phyloP scores from a whole-genome alignment of 2,797 vertebrate genomes.

The Taenioides sp. region DNA sequence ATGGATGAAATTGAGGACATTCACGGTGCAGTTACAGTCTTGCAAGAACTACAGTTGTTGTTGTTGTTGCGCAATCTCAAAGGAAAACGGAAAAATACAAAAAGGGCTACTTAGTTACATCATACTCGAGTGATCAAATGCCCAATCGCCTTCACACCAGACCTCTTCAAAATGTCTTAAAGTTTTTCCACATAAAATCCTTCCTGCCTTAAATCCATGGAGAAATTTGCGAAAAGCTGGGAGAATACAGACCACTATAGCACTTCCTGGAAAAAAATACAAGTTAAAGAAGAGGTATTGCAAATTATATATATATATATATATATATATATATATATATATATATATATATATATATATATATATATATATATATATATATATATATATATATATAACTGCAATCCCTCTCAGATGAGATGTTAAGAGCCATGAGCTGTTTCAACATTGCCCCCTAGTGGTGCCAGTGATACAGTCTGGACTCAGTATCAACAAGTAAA shows the following conservation, averaged over 20 bases:
- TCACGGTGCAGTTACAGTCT: slow-evolving; percentile 47
- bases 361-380: too few species aligned
- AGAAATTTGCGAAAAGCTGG: slow-evolving; percentile 48
- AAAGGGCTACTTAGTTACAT: slow-evolving; percentile 36
- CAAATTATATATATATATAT: slow-evolving; percentile 13
- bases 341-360: too few species aligned
- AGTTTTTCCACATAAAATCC: slow-evolving; percentile 38
- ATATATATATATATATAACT: slow-evolving; percentile 5
- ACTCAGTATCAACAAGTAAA: slow-evolving; percentile 18
- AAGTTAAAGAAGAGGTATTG: slow-evolving; percentile 53
- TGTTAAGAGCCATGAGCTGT: slow-evolving; percentile 12
- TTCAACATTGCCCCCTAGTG: slow-evolving; percentile 75
- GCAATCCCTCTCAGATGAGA: slow-evolving; percentile 19
- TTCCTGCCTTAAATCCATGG: slow-evolving; percentile 29
- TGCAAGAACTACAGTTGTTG: slow-evolving; percentile 32
- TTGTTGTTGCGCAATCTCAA: slow-evolving; percentile 20
- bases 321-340: too few species aligned
- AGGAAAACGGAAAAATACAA: slow-evolving; percentile 7
- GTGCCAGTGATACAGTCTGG: slow-evolving; percentile 8
- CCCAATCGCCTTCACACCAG: slow-evolving; percentile 14
- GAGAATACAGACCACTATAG: slow-evolving; percentile 59
- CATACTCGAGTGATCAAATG: slow-evolving; percentile 5
- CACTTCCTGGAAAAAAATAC: slow-evolving; percentile 49
- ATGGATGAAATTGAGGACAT: slow-evolving; percentile 65
- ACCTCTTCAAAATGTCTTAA: slow-evolving; percentile 20